Evolutionary conservation across 2,797 vertebrate genomes (phyloP).

Genomic region (Emys orbicularis): DNA sequence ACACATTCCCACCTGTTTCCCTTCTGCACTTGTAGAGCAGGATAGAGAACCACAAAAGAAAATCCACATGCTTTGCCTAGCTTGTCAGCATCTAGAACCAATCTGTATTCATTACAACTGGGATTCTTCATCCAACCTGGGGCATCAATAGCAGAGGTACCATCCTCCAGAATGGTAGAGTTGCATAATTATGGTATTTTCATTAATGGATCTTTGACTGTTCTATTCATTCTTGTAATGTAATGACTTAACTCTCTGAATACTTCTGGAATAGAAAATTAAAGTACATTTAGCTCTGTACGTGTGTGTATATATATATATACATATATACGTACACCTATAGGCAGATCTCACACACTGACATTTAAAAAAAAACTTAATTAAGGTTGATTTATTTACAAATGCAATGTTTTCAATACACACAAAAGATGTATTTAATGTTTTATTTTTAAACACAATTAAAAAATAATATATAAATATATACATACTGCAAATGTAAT

Average conservation of each 20-base stretch:
- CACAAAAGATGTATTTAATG: conserved; percentile 90
- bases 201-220: conserved; percentile 45
- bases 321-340: conserved; percentile 49
- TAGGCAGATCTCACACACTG: conserved; percentile 72
- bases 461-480: conserved; percentile 99
- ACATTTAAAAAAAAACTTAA: conserved; percentile 90
- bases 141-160: conserved; percentile 59
- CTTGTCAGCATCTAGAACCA: background rate
- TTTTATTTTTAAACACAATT: conserved; percentile 99
- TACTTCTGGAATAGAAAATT: conserved; percentile 60
- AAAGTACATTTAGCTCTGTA: conserved; percentile 67
- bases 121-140: conserved; percentile 40
- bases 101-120: background rate
- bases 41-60: background rate
- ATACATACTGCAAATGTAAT: conserved; percentile 99
- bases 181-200: conserved; percentile 2
- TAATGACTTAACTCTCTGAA: conserved; percentile 71
- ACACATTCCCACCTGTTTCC: background rate
- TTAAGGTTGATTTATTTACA: conserved; percentile 99
- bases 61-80: background rate
- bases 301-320: background rate
- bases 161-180: background rate
- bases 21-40: background rate
- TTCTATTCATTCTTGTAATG: conserved; percentile 56
- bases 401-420: conserved; percentile 84